A percentile compares a stretch with the other conserved stretches of the same genome.
These are phyloP conservation scores for Sebastes hubbsi DNA, from an alignment of 2,797 vertebrate species.

Conservation along the genomic window DNA sequence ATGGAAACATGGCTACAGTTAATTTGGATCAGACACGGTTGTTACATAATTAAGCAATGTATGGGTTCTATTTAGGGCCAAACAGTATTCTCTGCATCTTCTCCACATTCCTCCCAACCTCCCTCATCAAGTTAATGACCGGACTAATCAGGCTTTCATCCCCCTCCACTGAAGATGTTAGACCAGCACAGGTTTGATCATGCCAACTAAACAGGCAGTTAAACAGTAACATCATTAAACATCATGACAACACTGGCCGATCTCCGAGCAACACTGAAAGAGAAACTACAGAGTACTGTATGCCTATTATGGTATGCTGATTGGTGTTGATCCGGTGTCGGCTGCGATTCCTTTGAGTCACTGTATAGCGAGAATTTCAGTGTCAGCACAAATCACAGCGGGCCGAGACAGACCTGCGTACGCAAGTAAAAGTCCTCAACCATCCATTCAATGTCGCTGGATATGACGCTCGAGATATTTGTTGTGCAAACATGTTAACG, in stretches of 20 bases:
- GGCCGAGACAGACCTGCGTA: background rate
- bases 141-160: slow-evolving; percentile 22
- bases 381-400: slow-evolving; percentile 20
- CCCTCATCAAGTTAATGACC: slow-evolving; percentile 12
- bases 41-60: background rate
- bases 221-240: background rate
- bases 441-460: background rate
- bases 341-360: background rate
- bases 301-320: slow-evolving; percentile 2
- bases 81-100: background rate
- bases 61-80: background rate
- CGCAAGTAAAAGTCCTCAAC: background rate
- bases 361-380: background rate
- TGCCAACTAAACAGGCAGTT: background rate
- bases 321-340: slow-evolving; percentile 21
- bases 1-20: no score
- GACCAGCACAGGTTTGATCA: slow-evolving; percentile 13
- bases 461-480: background rate
- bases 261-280: background rate
- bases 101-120: background rate
- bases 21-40: background rate
- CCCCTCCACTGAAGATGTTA: slow-evolving; percentile 1
- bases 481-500: background rate
- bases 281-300: background rate
- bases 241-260: background rate